Evolutionary conservation across 2,113 vertebrate genomes (phyloP).

Genomic region (Emydura subglobosa): DNA sequence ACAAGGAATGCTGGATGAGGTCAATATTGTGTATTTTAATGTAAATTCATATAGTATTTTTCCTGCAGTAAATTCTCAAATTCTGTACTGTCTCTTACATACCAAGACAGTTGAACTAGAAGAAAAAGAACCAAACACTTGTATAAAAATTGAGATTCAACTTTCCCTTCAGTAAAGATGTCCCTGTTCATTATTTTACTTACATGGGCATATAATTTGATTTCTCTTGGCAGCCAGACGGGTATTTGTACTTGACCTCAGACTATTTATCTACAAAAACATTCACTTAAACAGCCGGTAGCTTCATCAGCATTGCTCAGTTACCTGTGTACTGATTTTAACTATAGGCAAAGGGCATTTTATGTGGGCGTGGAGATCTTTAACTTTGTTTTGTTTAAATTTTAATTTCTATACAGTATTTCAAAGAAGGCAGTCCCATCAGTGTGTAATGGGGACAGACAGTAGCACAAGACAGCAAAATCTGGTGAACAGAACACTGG

Average conservation of each 20-base stretch:
- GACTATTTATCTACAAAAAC: background rate
- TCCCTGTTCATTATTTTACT: background rate
- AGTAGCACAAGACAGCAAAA: background rate
- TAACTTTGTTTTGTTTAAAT: accelerated
- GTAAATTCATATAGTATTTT: background rate
- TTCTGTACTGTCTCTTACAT: background rate
- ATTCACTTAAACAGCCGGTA: background rate
- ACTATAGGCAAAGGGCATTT: background rate
- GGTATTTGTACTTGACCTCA: background rate
- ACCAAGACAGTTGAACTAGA: background rate
- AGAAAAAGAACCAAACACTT: background rate
- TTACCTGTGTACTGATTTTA: background rate
- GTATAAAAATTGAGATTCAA: background rate
- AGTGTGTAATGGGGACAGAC: background rate
- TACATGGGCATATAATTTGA: background rate
- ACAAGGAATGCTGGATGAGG: background rate
- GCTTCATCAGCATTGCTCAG: background rate
- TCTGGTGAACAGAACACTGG: background rate
- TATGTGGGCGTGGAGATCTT: background rate
- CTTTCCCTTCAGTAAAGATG: background rate
- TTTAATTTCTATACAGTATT: background rate
- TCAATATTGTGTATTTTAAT: background rate
- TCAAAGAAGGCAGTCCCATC: background rate
- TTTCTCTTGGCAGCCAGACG: background rate
- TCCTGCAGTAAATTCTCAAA: background rate